A percentile compares a stretch with the other conserved stretches of the same genome.
Conservation (phyloP, 2,113 vertebrate species). For the Martes martes region DNA sequence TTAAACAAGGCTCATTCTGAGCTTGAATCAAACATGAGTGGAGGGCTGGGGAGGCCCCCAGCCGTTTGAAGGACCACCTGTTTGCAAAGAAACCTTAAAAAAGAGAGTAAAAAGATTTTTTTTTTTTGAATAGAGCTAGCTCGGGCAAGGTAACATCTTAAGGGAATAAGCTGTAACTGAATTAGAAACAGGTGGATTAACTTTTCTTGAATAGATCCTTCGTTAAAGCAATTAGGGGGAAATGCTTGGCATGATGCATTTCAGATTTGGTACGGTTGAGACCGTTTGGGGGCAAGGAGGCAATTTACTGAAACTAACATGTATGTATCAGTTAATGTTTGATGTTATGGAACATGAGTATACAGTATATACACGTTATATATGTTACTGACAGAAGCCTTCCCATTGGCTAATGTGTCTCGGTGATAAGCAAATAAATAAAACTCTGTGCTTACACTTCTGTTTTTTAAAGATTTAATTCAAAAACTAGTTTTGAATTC, state of each 20-base stretch:
- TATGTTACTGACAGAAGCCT: background rate
- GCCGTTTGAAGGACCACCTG: conserved; percentile 31
- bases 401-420: background rate
- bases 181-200: conserved; percentile 51
- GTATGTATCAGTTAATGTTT: background rate
- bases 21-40: conserved; percentile 20
- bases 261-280: background rate
- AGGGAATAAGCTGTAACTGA: conserved; percentile 30
- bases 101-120: conserved; percentile 17
- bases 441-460: background rate
- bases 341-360: background rate
- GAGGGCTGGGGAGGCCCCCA: background rate
- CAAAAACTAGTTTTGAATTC: background rate
- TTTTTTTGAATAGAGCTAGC: background rate
- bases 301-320: background rate
- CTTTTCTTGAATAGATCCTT: conserved; percentile 46
- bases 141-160: conserved; percentile 24
- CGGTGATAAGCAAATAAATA: background rate
- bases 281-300: background rate
- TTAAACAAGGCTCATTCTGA: conserved; percentile 37
- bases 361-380: background rate
- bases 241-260: background rate
- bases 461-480: background rate
- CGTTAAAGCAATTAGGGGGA: conserved; percentile 10
- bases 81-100: conserved; percentile 49